Conservation (phyloP, 2,797 vertebrate species). For the Tapera naevia region DNA sequence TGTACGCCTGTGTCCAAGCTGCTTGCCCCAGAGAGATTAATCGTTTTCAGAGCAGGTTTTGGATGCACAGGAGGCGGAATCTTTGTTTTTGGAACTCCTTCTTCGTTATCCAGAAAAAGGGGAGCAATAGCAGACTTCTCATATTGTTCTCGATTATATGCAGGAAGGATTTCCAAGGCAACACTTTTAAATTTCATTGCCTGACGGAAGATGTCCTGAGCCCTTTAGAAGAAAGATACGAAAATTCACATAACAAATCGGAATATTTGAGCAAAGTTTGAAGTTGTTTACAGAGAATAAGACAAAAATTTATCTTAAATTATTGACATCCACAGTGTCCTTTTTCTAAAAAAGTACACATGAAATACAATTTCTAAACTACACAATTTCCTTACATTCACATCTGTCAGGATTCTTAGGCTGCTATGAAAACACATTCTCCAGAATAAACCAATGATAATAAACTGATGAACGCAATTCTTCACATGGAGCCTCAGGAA, state of each 20-base stretch:
- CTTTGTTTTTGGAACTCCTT: conserved; percentile 76
- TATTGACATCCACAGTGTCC: accelerated
- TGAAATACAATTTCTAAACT: not conserved
- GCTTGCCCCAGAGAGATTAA: conserved; percentile 39
- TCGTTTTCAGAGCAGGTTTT: conserved; percentile 73
- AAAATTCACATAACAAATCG: not conserved
- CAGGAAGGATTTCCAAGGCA: conserved; percentile 86
- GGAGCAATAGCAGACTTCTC: conserved; percentile 89
- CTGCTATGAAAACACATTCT: not conserved
- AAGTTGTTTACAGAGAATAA: not conserved
- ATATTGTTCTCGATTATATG: conserved; percentile 85
- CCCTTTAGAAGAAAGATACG: conserved; percentile 61
- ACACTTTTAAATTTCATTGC: conserved; percentile 88
- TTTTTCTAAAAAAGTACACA: not conserved
- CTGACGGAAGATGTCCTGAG: conserved; percentile 92
- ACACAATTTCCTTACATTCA: not conserved
- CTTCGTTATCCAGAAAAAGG: conserved; percentile 75
- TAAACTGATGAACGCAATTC: not conserved
- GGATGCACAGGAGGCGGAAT: conserved; percentile 80
- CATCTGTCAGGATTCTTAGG: not conserved
- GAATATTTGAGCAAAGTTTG: not conserved
- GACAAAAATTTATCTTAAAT: not conserved
- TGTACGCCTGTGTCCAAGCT: conserved; percentile 52
- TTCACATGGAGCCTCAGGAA: not conserved
- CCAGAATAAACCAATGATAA: not conserved